These are phyloP conservation scores for Erethizon dorsatum DNA, from an alignment of 2,797 vertebrate genomes.

Conservation along the genomic window DNA sequence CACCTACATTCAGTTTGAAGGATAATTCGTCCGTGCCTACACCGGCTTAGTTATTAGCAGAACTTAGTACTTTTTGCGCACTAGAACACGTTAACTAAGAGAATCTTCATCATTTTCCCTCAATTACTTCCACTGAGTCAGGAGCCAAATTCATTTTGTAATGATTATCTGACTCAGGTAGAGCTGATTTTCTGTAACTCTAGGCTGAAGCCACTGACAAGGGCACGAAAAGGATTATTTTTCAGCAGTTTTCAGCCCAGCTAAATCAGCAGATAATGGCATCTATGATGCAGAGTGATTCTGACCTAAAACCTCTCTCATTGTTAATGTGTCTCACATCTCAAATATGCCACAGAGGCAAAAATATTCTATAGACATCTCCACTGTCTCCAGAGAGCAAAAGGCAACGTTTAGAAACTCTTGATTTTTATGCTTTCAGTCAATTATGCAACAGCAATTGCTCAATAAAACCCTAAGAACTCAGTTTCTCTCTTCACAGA, in stretches of 20 bases:
- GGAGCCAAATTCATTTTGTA: constrained; percentile 95
- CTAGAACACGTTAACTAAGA: constrained; percentile 91
- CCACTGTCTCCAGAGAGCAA: constrained; percentile 69
- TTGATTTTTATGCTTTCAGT: constrained; percentile 69
- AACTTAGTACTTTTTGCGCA: constrained; percentile 83
- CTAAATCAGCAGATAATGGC: constrained; percentile 93
- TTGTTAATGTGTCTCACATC: constrained; percentile 88
- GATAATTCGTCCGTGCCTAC: constrained; percentile 82
- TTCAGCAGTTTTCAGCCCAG: constrained; percentile 92
- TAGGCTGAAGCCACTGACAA: constrained; percentile 93
- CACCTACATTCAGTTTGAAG: constrained; percentile 85
- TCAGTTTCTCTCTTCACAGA: background rate
- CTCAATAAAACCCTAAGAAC: constrained; percentile 56
- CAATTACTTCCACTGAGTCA: constrained; percentile 87
- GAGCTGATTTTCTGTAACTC: constrained; percentile 94
- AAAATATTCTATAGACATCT: constrained; percentile 78
- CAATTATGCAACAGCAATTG: constrained; percentile 67
- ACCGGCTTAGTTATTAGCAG: constrained; percentile 81
- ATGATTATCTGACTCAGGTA: constrained; percentile 96
- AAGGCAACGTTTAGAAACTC: constrained; percentile 60
- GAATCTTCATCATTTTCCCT: constrained; percentile 92
- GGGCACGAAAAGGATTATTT: constrained; percentile 93
- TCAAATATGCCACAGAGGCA: constrained; percentile 82
- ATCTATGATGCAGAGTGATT: constrained; percentile 89
- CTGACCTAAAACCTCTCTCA: constrained; percentile 88